These are phyloP conservation scores for Pseudomyrmex dendroicus DNA, from an alignment of 1,140 invertebrate species.

Conservation along the genomic window DNA sequence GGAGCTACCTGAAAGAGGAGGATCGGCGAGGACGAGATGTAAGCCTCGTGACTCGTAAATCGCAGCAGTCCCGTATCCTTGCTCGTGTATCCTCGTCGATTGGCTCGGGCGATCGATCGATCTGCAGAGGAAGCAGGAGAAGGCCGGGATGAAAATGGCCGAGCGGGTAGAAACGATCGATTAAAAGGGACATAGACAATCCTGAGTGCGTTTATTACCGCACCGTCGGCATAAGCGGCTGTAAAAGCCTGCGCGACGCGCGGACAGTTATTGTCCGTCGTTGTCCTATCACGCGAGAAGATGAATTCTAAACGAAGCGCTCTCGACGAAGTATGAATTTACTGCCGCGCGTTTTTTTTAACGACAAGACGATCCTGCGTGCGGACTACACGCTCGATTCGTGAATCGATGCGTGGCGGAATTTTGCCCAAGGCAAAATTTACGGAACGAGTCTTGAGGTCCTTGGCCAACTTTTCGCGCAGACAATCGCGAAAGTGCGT, in stretches of 20 bases:
- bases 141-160: neutral
- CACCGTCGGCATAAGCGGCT: constrained; percentile 21
- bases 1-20: constrained; percentile 72
- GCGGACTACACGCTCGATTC: neutral
- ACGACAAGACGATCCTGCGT: neutral
- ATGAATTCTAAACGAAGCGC: constrained; percentile 14
- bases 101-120: constrained; percentile 73
- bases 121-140: constrained; percentile 22
- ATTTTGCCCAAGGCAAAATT: constrained; percentile 11
- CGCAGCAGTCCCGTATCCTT: constrained; percentile 76
- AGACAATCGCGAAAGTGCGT: constrained; percentile 39
- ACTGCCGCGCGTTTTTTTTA: neutral
- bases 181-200: constrained; percentile 48
- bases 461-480: constrained; percentile 43
- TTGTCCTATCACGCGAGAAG: neutral
- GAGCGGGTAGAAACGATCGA: constrained; percentile 9
- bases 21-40: constrained; percentile 67
- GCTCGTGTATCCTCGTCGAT: constrained; percentile 75
- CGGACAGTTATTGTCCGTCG: constrained; percentile 13
- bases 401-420: constrained; percentile 15
- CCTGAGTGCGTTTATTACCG: constrained; percentile 40
- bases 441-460: neutral
- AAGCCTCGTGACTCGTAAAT: constrained; percentile 72
- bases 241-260: neutral
- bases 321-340: neutral